phyloP scores from a whole-genome alignment of 2,888 invertebrate genomes.

The Drosophila putrida region DNA sequence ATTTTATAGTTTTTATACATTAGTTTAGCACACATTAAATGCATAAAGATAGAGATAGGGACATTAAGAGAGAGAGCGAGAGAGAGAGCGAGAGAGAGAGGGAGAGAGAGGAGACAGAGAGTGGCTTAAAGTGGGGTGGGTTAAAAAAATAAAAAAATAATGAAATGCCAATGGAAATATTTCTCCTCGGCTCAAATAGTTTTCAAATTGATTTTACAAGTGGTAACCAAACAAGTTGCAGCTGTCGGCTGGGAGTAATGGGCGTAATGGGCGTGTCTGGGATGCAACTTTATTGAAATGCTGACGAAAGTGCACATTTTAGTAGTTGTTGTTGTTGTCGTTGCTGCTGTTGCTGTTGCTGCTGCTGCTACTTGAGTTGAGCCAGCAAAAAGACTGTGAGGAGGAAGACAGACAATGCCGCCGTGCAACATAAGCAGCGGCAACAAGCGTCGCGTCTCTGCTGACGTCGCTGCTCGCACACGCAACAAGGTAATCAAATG shows the following conservation, averaged over 20 bases:
- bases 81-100: not conserved
- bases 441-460: slow-evolving; percentile 48
- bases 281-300: slow-evolving; percentile 61
- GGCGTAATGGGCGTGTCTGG: slow-evolving; percentile 22
- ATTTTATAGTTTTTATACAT: slow-evolving; percentile 17
- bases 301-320: slow-evolving; percentile 32
- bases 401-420: slow-evolving; percentile 18
- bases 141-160: slow-evolving; percentile 27
- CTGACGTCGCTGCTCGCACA: slow-evolving; percentile 41
- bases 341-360: slow-evolving; percentile 11
- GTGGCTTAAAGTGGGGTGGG: not conserved
- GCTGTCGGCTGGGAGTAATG: slow-evolving; percentile 28
- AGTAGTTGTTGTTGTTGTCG: slow-evolving; percentile 16
- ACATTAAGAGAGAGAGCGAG: no score
- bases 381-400: slow-evolving; percentile 5
- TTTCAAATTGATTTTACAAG: slow-evolving; percentile 72
- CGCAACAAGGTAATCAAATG: slow-evolving; percentile 80
- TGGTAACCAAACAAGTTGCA: slow-evolving; percentile 67
- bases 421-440: slow-evolving; percentile 32
- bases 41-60: slow-evolving; percentile 11
- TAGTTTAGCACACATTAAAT: slow-evolving; percentile 21
- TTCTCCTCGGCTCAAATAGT: slow-evolving; percentile 47
- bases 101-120: not conserved
- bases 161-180: slow-evolving; percentile 51
- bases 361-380: slow-evolving; percentile 13